phyloP scores from a whole-genome alignment of 2,888 invertebrate species.

The Oscheius sp. region DNA sequence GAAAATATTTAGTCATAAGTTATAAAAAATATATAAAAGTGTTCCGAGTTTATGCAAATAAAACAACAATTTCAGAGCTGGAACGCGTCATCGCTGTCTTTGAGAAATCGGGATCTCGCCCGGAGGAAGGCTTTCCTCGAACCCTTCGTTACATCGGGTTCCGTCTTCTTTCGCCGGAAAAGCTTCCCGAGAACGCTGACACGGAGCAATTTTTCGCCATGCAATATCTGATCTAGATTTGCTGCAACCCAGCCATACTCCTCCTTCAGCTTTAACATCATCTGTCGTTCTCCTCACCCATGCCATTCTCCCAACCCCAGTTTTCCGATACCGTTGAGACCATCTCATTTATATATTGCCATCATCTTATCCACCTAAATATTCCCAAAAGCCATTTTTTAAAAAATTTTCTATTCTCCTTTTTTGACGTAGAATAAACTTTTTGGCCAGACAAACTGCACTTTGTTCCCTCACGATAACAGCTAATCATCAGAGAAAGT shows the following conservation, averaged over 20 bases:
- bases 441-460: not conserved
- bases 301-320: not conserved
- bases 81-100: slow-evolving; percentile 50
- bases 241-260: not conserved
- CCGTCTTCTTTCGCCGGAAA: slow-evolving; percentile 49
- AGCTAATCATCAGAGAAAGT: too few species aligned
- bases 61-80: slow-evolving; percentile 34
- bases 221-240: slow-evolving; percentile 49
- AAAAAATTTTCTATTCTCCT: not conserved
- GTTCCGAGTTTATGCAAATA: not conserved
- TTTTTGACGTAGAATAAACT: not conserved
- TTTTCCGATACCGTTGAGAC: not conserved
- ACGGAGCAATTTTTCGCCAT: slow-evolving; percentile 50
- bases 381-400: not conserved
- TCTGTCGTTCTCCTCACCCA: not conserved
- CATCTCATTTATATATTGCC: not conserved
- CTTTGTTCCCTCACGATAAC: not conserved
- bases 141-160: slow-evolving; percentile 59
- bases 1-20: not conserved
- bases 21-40: not conserved
- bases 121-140: slow-evolving; percentile 51
- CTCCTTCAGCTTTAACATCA: not conserved
- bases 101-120: slow-evolving; percentile 37
- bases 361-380: not conserved
- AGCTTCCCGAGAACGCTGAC: slow-evolving; percentile 39